Conservation (phyloP, 2,888 invertebrate species). For the Cataglyphis cursor region DNA sequence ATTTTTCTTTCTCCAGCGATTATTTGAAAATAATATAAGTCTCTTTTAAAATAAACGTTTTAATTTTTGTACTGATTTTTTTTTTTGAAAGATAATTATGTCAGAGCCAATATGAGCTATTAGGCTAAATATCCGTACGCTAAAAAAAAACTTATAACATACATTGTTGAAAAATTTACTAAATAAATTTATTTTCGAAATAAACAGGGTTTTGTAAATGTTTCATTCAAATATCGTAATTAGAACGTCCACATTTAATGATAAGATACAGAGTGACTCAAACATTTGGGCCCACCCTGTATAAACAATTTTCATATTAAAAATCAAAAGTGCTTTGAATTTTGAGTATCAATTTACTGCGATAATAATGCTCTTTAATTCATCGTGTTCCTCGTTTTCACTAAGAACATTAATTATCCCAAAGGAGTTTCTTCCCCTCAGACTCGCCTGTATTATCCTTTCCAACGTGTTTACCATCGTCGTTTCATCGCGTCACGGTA, state of each 20-base stretch:
- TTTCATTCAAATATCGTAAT: not conserved
- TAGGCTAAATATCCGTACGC: not conserved
- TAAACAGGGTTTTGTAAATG: not conserved
- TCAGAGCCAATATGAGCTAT: not conserved
- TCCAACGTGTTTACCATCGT: conserved; percentile 44
- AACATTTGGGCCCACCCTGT: no score
- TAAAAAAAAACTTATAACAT: not conserved
- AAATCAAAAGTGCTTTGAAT: conserved; percentile 22
- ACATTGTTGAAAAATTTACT: not conserved
- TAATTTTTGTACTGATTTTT: not conserved
- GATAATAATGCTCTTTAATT: not conserved
- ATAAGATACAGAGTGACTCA: no score
- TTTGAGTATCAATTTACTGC: conserved; percentile 32
- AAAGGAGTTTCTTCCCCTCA: conserved; percentile 28
- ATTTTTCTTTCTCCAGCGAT: not conserved
- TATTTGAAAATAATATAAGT: conserved; percentile 4
- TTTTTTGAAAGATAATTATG: not conserved
- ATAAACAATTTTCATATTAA: not conserved
- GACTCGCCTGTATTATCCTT: conserved; percentile 24
- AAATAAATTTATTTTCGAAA: not conserved
- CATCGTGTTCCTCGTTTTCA: conserved; percentile 13
- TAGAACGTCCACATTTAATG: not conserved
- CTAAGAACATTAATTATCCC: conserved; percentile 51
- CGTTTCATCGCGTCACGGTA: conserved; percentile 45
- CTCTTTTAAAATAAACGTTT: not conserved